Percentiles rank a stretch among this genome's conserved stretches.
These are phyloP conservation scores for Cryptocephalus primarius DNA, from an alignment of 2,888 invertebrate genomes.

Conservation along the genomic window DNA sequence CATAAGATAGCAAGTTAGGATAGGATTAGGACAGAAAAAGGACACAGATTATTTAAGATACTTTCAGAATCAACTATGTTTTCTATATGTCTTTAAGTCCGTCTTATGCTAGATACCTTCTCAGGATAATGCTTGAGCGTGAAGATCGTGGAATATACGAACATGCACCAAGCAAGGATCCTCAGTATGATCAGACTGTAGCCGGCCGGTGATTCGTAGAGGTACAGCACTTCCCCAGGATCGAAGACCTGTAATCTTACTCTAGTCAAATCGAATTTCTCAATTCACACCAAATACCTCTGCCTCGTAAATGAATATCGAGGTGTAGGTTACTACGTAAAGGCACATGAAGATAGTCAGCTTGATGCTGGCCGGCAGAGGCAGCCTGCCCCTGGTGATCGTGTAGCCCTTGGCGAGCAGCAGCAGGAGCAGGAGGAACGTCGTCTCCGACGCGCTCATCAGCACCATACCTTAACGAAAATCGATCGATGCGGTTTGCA, in stretches of 20 bases:
- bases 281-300: conserved; percentile 40
- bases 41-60: too few species aligned
- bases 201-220: conserved; percentile 86
- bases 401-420: conserved; percentile 85
- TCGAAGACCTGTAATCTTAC: conserved; percentile 60
- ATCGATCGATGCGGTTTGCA: neutral
- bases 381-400: conserved; percentile 73
- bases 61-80: too few species aligned
- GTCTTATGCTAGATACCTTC: conserved; percentile 43
- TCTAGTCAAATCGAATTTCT: too few species aligned
- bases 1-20: too few species aligned
- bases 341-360: conserved; percentile 70
- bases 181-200: conserved; percentile 68
- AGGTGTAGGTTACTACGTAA: conserved; percentile 61
- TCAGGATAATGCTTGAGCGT: conserved; percentile 76
- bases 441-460: conserved; percentile 61
- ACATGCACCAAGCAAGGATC: conserved; percentile 73
- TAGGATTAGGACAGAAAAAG: too few species aligned
- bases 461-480: conserved; percentile 53
- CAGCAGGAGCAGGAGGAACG: conserved; percentile 67
- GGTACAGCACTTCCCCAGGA: conserved; percentile 79
- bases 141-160: conserved; percentile 53
- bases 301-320: conserved; percentile 71
- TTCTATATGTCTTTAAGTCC: too few species aligned
- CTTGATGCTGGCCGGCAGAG: conserved; percentile 60